Conservation (phyloP, 1,140 invertebrate genomes). For the Drosophila willistoni region DNA sequence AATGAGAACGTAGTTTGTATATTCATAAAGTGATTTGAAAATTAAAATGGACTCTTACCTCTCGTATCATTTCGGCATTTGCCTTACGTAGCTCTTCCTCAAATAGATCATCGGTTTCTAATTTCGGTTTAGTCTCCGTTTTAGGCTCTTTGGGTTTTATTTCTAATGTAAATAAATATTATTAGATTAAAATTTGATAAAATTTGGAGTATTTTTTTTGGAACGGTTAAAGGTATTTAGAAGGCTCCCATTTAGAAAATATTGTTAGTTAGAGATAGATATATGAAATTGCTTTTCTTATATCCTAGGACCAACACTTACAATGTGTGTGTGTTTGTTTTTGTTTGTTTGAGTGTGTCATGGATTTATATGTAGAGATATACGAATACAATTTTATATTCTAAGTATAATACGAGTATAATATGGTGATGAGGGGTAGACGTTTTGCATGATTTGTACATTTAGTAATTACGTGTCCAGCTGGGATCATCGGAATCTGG, state of each 20-base stretch:
- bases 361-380: constrained; percentile 32
- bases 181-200: too few species aligned
- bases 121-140: constrained; percentile 40
- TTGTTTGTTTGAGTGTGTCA: constrained; percentile 24
- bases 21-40: too few species aligned
- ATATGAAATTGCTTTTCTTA: constrained; percentile 13
- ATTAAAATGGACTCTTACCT: constrained; percentile 54
- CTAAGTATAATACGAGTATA: constrained; percentile 47
- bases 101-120: constrained; percentile 58
- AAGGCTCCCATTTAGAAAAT: constrained; percentile 53
- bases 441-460: constrained; percentile 41
- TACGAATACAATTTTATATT: constrained; percentile 59
- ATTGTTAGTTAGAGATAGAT: constrained; percentile 26
- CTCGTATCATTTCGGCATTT: constrained; percentile 79
- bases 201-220: constrained; percentile 15
- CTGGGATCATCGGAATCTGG: constrained; percentile 82
- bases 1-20: neutral
- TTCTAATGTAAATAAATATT: constrained; percentile 38
- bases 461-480: constrained; percentile 84
- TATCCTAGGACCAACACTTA: constrained; percentile 57
- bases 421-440: constrained; percentile 48
- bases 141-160: constrained; percentile 69
- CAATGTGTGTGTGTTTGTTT: constrained; percentile 40
- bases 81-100: constrained; percentile 78
- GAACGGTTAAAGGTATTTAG: constrained; percentile 54